These are phyloP conservation scores for Nasua narica DNA, from an alignment of 2,797 vertebrate species.

Conservation along the genomic window DNA sequence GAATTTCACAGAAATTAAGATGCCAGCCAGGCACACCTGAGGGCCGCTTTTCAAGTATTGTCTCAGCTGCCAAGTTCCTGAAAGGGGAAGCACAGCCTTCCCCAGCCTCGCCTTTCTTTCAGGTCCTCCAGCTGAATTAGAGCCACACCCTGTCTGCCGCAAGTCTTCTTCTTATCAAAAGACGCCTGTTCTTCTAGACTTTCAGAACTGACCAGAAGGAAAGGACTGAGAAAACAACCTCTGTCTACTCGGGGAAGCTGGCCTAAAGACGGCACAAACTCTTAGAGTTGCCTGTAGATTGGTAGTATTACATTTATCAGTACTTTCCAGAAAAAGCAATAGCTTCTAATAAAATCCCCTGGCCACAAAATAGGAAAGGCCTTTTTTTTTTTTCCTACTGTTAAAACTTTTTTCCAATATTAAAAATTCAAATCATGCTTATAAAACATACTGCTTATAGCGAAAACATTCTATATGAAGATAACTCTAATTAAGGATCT, in stretches of 20 bases:
- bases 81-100: not conserved
- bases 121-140: not conserved
- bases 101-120: not conserved
- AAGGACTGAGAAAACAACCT: not conserved
- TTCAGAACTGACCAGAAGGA: not conserved
- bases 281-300: not conserved
- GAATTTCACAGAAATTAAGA: constrained; percentile 28
- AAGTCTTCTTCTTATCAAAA: not conserved
- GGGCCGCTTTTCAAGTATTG: not conserved
- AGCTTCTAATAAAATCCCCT: not conserved
- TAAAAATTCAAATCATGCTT: not conserved
- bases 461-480: not conserved
- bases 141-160: not conserved
- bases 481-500: not conserved
- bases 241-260: not conserved
- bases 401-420: not conserved
- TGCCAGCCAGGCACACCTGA: not conserved
- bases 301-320: not conserved
- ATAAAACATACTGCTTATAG: not conserved
- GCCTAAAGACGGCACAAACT: not conserved
- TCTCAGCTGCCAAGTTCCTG: not conserved
- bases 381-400: not conserved
- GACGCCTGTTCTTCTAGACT: not conserved
- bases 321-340: not conserved
- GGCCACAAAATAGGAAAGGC: not conserved